Evolutionary conservation across 2,888 invertebrate genomes (phyloP), one percentile per base, ranked within the genome.

Genomic region (Thecophora atra): DNA sequence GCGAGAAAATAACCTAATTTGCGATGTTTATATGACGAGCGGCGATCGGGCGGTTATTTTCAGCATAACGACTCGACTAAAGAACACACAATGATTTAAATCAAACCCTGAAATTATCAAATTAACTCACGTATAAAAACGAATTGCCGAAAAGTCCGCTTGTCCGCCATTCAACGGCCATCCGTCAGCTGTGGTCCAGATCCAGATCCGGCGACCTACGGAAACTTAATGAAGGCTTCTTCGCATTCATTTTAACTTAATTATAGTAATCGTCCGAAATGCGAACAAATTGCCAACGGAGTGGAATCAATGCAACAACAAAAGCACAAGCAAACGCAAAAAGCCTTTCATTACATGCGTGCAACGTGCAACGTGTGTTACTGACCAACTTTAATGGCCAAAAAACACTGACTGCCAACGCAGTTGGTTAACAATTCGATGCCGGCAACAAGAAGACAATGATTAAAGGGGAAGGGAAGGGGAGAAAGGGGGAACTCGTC

Each of bases 81-180:
- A 56, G 19, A 26, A 54, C 58, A 69, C 26, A 58, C 58, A 60
- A 58, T 11, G 58, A 58, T 66, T 66, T 51, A 58, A 58, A 58
- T 60, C 24, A 47, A 70, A 51, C 70, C 70, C 62, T 37, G 30
- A 54, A 70, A 70, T 70, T 70, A 70, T 70, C 70, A 70, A 70
- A 70, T 70, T 70, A 70, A 70, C 70, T 70, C 68, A 42, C n/a
- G 51, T 21, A 65, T 17, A 21, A 21, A 47, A 58, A 58, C 26
- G 26, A 24, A 58, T 26, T 17, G 65, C 44, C 21, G 51, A 26
- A 5, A 8, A 30, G 13, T 17, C n/a, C 11, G 44, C 47, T 26
- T 63, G 63, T n/a, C 56, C 56, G 24, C 13, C 56, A 26, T 13
- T 3, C 26, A 24, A 1, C 47, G 17, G 56, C 26, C 26, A 13